These are phyloP conservation scores for Choristoneura fumiferana DNA, from an alignment of 1,140 invertebrate species.

Conservation along the genomic window DNA sequence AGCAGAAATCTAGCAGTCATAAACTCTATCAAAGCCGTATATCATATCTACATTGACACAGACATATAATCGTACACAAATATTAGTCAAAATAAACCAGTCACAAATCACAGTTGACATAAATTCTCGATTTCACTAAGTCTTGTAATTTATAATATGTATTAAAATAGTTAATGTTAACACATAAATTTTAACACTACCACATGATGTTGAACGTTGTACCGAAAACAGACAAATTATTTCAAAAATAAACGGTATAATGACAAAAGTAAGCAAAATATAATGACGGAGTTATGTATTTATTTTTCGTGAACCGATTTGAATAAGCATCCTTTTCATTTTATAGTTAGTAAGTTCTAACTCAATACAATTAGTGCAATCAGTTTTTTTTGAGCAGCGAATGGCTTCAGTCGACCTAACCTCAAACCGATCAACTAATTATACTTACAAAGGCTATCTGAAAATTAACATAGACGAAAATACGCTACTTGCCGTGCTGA, in stretches of 20 bases:
- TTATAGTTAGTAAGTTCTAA: constrained; percentile 1
- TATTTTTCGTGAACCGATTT: too few relatives aligned
- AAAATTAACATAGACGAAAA: too few relatives aligned
- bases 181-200: constrained; percentile 57
- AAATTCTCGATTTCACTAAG: constrained; percentile 77
- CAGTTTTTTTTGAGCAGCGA: constrained; percentile 33
- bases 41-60: constrained; percentile 60
- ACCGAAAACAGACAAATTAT: constrained; percentile 55
- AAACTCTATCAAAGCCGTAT: constrained; percentile 72
- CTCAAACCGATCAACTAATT: background rate
- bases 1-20: constrained; percentile 72
- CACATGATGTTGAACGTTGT: constrained; percentile 48
- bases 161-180: constrained; percentile 43
- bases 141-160: constrained; percentile 72
- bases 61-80: constrained; percentile 69
- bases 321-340: background rate
- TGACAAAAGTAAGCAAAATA: constrained; percentile 28
- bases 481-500: too few relatives aligned
- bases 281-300: background rate
- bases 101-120: constrained; percentile 77
- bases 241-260: constrained; percentile 39
- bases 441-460: too few relatives aligned
- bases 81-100: constrained; percentile 76
- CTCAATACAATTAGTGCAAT: background rate
- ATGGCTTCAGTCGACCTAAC: constrained; percentile 24